Percentiles rank a stretch among this genome's conserved stretches.
Conservation (phyloP, 2,888 invertebrate genomes). For the Hypolimnas misippus region DNA sequence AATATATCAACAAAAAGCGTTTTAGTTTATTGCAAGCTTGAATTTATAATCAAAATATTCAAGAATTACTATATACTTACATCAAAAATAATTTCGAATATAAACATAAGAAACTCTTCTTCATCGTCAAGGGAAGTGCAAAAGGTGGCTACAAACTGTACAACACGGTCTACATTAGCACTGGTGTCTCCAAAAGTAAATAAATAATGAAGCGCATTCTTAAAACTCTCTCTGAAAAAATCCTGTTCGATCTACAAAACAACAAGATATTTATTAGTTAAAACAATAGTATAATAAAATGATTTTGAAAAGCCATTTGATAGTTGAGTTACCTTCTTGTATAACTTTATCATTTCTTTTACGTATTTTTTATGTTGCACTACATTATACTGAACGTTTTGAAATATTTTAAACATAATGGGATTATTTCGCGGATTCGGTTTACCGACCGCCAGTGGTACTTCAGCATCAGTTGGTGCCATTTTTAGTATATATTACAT, state of each 20-base stretch:
- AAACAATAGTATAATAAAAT: background rate
- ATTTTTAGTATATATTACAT: background rate
- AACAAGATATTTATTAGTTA: background rate
- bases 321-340: conserved; percentile 79
- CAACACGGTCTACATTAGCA: conserved; percentile 86
- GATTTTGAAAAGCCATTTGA: too few relatives aligned
- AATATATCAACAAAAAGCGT: too few relatives aligned
- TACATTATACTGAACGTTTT: conserved; percentile 86
- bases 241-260: conserved; percentile 71
- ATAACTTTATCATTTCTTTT: conserved; percentile 85
- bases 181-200: conserved; percentile 88
- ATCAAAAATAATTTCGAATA: conserved; percentile 86
- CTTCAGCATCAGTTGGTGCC: conserved; percentile 61
- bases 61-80: too few relatives aligned
- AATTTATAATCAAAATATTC: too few relatives aligned
- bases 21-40: too few relatives aligned
- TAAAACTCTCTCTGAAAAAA: conserved; percentile 86
- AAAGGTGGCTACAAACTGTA: conserved; percentile 89
- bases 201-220: conserved; percentile 85
- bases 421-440: conserved; percentile 74
- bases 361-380: conserved; percentile 86
- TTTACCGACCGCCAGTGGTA: conserved; percentile 53
- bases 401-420: conserved; percentile 83
- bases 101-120: conserved; percentile 82
- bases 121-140: conserved; percentile 85